A percentile compares a stretch with the other conserved stretches of the same genome.
Conservation (phyloP, 2,888 invertebrate genomes). For the Aproaerema taeniolella region DNA sequence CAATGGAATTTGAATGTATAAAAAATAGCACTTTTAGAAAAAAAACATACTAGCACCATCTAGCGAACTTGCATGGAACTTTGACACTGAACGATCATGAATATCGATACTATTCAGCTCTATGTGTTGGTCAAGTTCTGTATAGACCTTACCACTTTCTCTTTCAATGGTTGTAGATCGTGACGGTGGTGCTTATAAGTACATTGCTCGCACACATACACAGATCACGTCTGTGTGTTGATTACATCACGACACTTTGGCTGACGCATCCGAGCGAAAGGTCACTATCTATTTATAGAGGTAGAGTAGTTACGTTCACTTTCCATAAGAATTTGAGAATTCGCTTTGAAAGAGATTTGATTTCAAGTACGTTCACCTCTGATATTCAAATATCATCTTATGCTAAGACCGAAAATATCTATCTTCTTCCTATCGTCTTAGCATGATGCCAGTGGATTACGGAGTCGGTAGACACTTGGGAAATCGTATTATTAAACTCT, state of each 20-base stretch:
- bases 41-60: too few species aligned
- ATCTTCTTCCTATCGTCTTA: too few species aligned
- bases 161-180: conserved; percentile 56
- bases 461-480: too few species aligned
- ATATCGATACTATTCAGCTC: too few species aligned
- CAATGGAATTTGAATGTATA: too few species aligned
- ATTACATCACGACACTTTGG: conserved; percentile 62
- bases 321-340: conserved; percentile 57
- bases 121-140: conserved; percentile 41
- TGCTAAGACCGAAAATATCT: too few species aligned
- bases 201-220: conserved; percentile 28
- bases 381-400: too few species aligned
- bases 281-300: conserved; percentile 65
- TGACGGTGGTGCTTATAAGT: conserved; percentile 29
- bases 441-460: too few species aligned
- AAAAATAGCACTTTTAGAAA: too few species aligned
- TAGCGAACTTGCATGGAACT: too few species aligned
- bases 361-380: conserved; percentile 47
- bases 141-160: conserved; percentile 64
- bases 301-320: conserved; percentile 54
- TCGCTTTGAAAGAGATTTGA: conserved; percentile 35
- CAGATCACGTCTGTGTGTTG: conserved; percentile 28
- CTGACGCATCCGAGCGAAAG: conserved; percentile 71
- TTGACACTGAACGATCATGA: too few species aligned
- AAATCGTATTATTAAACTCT: too few species aligned